phyloP scores from a whole-genome alignment of 2,113 vertebrate genomes.

The Channa maculata region DNA sequence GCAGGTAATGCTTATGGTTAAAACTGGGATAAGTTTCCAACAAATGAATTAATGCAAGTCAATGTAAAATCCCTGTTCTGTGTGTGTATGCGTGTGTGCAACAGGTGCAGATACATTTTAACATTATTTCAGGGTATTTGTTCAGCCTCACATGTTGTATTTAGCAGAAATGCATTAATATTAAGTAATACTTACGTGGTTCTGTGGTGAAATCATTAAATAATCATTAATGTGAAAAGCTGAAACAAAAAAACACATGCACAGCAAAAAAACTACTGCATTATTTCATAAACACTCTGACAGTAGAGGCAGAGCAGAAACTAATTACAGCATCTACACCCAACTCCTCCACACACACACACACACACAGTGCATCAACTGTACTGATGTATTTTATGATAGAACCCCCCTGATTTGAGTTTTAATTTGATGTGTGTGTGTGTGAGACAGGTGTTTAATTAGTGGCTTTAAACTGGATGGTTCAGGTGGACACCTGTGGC shows the following conservation, averaged over 20 bases:
- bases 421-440: slow-evolving; percentile 59
- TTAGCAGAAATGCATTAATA: neutral
- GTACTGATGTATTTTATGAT: slow-evolving; percentile 43
- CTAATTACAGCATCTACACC: slow-evolving; percentile 45
- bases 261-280: slow-evolving; percentile 3
- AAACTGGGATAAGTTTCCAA: no score
- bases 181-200: no score
- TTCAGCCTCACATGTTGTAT: neutral
- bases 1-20: no score
- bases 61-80: neutral
- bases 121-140: neutral
- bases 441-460: slow-evolving; percentile 55
- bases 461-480: slow-evolving; percentile 42
- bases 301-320: slow-evolving; percentile 8
- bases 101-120: neutral
- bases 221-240: slow-evolving; percentile 1
- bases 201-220: neutral
- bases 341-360: slow-evolving; percentile 10
- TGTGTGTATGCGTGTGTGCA: slow-evolving; percentile 6
- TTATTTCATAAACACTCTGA: slow-evolving; percentile 21
- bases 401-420: slow-evolving; percentile 42
- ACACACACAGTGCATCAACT: slow-evolving; percentile 1
- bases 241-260: neutral
- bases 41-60: no score
- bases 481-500: slow-evolving; percentile 51